Evolutionary conservation across 2,888 invertebrate species (phyloP).

Genomic region (Lamellibrachia columna): DNA sequence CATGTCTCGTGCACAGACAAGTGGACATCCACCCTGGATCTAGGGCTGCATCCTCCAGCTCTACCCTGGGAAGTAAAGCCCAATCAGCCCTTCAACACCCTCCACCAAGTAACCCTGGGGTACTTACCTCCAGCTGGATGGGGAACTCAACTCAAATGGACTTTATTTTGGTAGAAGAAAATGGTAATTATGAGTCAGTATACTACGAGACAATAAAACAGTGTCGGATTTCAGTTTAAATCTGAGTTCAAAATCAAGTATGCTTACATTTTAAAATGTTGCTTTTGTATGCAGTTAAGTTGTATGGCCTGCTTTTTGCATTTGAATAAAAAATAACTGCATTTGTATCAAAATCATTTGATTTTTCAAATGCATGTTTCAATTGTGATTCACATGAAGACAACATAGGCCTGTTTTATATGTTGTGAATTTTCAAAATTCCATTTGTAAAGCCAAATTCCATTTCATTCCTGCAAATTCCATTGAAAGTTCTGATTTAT

Average conservation of each 20-base stretch:
- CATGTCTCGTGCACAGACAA: background rate
- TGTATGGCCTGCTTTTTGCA: background rate
- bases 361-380: too few species aligned
- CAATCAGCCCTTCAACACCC: background rate
- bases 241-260: background rate
- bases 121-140: background rate
- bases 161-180: background rate
- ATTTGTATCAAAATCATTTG: too few species aligned
- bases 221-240: background rate
- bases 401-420: background rate
- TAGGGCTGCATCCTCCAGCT: background rate
- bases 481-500: too few species aligned
- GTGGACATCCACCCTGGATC: background rate
- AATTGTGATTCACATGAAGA: too few species aligned
- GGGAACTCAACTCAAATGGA: background rate
- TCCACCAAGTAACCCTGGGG: background rate
- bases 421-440: conserved; percentile 8
- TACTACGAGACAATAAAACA: background rate
- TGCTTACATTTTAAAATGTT: background rate
- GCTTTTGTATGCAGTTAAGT: background rate
- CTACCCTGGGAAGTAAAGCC: background rate
- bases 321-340: background rate
- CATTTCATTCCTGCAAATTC: too few species aligned
- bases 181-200: background rate
- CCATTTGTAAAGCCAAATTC: background rate